These are phyloP conservation scores for Rotaria sp. DNA, from an alignment of 2,888 invertebrate species.

Conservation along the genomic window DNA sequence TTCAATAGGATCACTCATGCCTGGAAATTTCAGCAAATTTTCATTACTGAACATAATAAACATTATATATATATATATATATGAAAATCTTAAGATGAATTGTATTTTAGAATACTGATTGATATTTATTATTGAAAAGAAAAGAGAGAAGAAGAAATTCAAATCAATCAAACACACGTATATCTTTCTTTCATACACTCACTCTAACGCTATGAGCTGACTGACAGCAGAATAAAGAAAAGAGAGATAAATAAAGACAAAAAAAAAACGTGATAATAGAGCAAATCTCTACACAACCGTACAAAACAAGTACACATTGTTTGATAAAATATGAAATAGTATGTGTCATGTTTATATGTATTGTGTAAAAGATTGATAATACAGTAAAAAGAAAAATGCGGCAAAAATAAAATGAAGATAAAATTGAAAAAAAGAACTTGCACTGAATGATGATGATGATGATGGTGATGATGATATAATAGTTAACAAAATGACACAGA, in stretches of 20 bases:
- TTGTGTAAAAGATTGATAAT: background rate
- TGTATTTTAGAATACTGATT: constrained; percentile 10
- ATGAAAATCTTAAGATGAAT: background rate
- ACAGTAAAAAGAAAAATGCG: background rate
- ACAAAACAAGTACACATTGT: background rate
- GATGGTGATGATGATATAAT: constrained; percentile 1
- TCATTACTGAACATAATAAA: too few relatives aligned
- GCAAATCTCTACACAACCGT: background rate
- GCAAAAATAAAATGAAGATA: background rate
- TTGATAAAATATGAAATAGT: background rate
- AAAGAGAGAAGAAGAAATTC: background rate
- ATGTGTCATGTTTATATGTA: background rate
- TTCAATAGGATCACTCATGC: too few relatives aligned
- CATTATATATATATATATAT: too few relatives aligned
- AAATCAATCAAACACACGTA: constrained; percentile 10
- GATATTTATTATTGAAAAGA: constrained; percentile 3
- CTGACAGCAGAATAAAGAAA: background rate
- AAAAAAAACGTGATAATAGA: background rate
- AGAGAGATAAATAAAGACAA: background rate
- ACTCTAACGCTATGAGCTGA: constrained; percentile 15
- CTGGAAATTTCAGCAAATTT: too few relatives aligned
- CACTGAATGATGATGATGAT: background rate
- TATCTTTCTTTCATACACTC: constrained; percentile 7
- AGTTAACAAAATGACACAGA: constrained; percentile 12
- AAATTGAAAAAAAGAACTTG: background rate